phyloP scores from a whole-genome alignment of 2,797 vertebrate genomes.

The Lophius americanus region DNA sequence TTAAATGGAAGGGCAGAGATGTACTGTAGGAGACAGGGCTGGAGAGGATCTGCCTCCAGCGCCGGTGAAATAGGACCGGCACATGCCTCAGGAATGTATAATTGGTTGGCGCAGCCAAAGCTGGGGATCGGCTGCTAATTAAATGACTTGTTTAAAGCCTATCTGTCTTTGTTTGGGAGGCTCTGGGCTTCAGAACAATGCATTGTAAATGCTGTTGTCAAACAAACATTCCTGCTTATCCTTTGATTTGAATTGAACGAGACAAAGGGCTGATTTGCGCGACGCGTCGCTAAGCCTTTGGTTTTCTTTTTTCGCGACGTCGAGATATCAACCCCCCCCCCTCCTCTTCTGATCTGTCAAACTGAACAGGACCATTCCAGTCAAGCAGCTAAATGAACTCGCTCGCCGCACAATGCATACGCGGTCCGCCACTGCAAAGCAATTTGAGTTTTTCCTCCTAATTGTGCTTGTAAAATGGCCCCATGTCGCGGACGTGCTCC shows the following conservation, averaged over 20 bases:
- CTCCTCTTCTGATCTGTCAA: slow-evolving; percentile 75
- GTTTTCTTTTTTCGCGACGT: slow-evolving; percentile 53
- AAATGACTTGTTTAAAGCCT: slow-evolving; percentile 88
- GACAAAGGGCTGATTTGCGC: slow-evolving; percentile 79
- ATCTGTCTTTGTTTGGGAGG: slow-evolving; percentile 87
- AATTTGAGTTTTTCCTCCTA: slow-evolving; percentile 64
- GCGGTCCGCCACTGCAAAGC: slow-evolving; percentile 51
- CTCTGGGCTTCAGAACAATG: slow-evolving; percentile 80
- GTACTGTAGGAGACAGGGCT: slow-evolving; percentile 86
- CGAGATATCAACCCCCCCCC: slow-evolving; percentile 40
- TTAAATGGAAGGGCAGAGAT: slow-evolving; percentile 86
- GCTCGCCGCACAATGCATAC: slow-evolving; percentile 58
- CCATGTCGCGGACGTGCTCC: slow-evolving; percentile 67
- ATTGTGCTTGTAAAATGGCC: slow-evolving; percentile 76
- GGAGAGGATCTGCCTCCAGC: slow-evolving; percentile 82
- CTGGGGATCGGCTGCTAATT: slow-evolving; percentile 84
- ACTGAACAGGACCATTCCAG: slow-evolving; percentile 66
- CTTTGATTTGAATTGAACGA: slow-evolving; percentile 80
- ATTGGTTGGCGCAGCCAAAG: slow-evolving; percentile 83
- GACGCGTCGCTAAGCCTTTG: slow-evolving; percentile 68
- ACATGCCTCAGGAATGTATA: slow-evolving; percentile 86
- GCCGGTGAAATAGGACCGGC: slow-evolving; percentile 84
- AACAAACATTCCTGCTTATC: slow-evolving; percentile 82
- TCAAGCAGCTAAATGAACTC: slow-evolving; percentile 64
- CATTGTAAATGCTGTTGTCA: slow-evolving; percentile 82